Conservation (phyloP, 2,888 invertebrate genomes). For the Muschampia plurimacula region DNA sequence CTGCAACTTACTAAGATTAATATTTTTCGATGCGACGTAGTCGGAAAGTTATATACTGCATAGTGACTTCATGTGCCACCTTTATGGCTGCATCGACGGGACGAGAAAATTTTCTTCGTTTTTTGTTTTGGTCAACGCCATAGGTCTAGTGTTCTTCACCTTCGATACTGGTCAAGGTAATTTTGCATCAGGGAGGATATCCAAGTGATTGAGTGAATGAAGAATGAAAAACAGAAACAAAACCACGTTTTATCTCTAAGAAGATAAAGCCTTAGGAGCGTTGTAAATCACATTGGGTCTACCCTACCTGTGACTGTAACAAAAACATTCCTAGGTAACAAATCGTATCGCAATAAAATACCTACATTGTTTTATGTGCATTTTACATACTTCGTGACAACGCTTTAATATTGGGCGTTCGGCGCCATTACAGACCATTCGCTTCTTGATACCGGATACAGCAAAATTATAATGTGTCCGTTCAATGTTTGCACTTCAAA, state of each 20-base stretch:
- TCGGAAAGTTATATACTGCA: no score
- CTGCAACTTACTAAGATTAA: no score
- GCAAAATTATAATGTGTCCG: conserved; percentile 22
- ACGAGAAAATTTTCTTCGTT: no score
- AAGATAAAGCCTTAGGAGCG: neutral
- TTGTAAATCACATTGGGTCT: neutral
- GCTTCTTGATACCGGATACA: conserved; percentile 22
- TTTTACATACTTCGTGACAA: conserved; percentile 4
- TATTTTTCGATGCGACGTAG: no score
- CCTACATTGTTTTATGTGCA: neutral
- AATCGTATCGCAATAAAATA: neutral
- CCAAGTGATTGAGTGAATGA: no score
- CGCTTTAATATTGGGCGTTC: neutral
- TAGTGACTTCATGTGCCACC: no score
- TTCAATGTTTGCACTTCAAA: conserved; percentile 34
- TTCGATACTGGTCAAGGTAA: no score
- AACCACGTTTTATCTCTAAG: neutral
- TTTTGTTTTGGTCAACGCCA: no score
- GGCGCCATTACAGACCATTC: conserved; percentile 14
- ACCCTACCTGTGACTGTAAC: no score
- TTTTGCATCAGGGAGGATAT: no score
- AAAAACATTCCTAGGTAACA: neutral
- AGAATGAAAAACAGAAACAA: neutral
- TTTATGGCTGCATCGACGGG: no score
- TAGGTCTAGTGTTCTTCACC: no score